Evolutionary conservation across 2,113 vertebrate genomes (phyloP).

Genomic region (Helogale parvula): DNA sequence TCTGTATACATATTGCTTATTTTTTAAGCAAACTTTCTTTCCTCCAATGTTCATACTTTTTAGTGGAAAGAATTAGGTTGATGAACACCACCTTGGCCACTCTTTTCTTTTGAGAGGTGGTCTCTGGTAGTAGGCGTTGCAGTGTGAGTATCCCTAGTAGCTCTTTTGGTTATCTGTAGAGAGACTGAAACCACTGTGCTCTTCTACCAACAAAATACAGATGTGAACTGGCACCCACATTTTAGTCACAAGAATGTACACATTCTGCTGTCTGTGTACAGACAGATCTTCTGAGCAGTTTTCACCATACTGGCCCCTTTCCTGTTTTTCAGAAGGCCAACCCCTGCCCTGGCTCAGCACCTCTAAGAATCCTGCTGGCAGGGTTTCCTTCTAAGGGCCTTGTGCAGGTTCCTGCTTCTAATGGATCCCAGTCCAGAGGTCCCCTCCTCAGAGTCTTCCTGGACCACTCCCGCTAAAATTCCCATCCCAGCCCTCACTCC

Average conservation of each 20-base stretch:
- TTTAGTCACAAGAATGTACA: neutral
- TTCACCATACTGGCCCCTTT: neutral
- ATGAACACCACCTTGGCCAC: neutral
- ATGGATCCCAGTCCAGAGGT: neutral
- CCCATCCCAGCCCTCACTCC: accelerated
- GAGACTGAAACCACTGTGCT: neutral
- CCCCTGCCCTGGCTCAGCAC: neutral
- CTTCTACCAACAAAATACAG: neutral
- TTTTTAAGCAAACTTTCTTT: neutral
- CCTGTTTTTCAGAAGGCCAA: neutral
- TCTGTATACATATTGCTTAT: neutral
- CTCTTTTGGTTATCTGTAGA: neutral
- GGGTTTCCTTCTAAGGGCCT: neutral
- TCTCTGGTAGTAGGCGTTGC: neutral
- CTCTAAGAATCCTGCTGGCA: neutral
- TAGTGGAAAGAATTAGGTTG: neutral
- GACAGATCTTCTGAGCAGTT: neutral
- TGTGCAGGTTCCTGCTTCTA: accelerated
- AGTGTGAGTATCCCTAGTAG: neutral
- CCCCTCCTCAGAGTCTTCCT: neutral
- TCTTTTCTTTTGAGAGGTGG: neutral
- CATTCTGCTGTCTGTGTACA: neutral
- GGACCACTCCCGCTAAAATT: no score
- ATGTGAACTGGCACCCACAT: neutral
- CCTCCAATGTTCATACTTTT: neutral